Evolutionary conservation across 1,140 invertebrate genomes (phyloP).

Genomic region (Grapholita molesta): DNA sequence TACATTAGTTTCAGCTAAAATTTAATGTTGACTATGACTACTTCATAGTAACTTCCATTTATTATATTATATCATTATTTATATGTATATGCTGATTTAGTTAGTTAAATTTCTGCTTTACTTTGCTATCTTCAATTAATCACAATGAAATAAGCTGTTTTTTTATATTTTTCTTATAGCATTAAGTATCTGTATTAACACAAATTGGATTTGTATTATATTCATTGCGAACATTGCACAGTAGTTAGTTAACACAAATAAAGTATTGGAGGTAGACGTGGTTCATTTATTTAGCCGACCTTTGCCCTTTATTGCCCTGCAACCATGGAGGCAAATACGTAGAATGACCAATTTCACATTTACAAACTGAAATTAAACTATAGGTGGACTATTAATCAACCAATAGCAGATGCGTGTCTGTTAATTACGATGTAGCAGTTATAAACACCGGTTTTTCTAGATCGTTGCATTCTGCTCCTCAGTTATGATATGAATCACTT

Average conservation of each 20-base stretch:
- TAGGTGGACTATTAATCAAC: neutral
- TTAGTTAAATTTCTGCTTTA: neutral
- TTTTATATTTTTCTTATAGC: neutral
- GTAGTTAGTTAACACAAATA: slow-evolving; percentile 1
- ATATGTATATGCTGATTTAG: neutral
- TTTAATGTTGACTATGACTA: no score
- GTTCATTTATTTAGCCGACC: slow-evolving; percentile 14
- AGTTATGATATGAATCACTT: neutral
- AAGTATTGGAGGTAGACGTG: slow-evolving; percentile 10
- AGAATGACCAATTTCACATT: neutral
- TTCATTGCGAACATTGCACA: neutral
- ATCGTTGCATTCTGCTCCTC: neutral
- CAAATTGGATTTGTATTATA: neutral
- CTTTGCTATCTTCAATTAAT: neutral
- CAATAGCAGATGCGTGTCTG: neutral
- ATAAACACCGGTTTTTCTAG: neutral
- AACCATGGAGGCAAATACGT: no score
- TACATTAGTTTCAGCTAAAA: no score
- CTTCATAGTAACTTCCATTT: no score
- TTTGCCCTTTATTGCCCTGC: neutral
- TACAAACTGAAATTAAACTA: neutral
- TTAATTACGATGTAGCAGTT: neutral
- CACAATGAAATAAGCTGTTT: neutral
- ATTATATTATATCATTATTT: no score
- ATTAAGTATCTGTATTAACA: neutral